These are phyloP conservation scores for Ageneiosus marmoratus DNA, from an alignment of 2,113 vertebrate species.

Conservation along the genomic window DNA sequence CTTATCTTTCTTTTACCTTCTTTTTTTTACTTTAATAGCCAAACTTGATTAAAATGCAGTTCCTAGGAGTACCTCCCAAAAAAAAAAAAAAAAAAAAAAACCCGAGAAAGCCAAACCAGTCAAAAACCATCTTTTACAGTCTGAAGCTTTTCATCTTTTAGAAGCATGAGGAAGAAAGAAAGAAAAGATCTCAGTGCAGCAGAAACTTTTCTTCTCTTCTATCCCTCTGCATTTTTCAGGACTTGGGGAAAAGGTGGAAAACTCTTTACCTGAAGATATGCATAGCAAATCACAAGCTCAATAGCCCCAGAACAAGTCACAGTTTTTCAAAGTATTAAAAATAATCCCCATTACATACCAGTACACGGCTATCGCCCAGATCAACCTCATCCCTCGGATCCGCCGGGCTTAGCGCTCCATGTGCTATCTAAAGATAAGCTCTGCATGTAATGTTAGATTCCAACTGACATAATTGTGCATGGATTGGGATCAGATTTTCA, in stretches of 20 bases:
- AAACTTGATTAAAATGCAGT: conserved; percentile 79
- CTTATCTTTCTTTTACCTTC: conserved; percentile 61
- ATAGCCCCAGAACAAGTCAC: conserved; percentile 71
- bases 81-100: conserved; percentile 48
- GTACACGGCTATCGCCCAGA: conserved; percentile 77
- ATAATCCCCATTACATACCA: conserved; percentile 81
- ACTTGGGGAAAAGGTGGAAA: conserved; percentile 30
- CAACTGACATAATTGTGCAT: conserved; percentile 78
- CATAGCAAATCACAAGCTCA: conserved; percentile 65
- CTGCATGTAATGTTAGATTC: conserved; percentile 73
- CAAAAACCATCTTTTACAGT: conserved; percentile 70
- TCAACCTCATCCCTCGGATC: conserved; percentile 70
- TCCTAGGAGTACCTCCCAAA: conserved; percentile 64
- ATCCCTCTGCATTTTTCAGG: conserved; percentile 55
- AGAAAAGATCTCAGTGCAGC: conserved; percentile 68
- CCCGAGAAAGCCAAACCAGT: conserved; percentile 67
- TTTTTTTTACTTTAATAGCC: conserved; percentile 69
- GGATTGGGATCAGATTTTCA: conserved; percentile 79
- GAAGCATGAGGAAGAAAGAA: conserved; percentile 57
- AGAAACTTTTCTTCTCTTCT: conserved; percentile 63
- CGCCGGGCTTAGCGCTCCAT: conserved; percentile 75
- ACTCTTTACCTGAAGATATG: conserved; percentile 70
- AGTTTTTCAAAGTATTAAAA: conserved; percentile 70
- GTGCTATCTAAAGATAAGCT: conserved; percentile 81
- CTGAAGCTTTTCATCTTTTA: conserved; percentile 72